phyloP scores from a whole-genome alignment of 2,888 invertebrate genomes.

The Pseudococcus longispinus region DNA sequence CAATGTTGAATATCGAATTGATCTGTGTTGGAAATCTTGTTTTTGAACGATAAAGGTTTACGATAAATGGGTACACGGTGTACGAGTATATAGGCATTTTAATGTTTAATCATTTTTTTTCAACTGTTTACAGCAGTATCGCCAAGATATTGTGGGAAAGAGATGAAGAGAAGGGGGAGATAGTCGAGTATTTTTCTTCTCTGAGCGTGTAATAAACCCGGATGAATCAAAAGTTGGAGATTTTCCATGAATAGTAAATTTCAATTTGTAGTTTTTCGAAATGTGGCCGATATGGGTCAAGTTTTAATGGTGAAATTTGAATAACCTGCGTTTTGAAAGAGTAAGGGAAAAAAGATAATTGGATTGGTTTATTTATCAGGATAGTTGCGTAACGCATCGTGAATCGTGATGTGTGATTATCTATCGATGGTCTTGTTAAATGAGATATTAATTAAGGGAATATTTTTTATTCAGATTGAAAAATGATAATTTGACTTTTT shows the following conservation, averaged over 20 bases:
- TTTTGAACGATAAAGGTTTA: neutral
- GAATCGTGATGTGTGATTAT: too few relatives aligned
- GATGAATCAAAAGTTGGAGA: neutral
- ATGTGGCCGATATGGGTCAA: neutral
- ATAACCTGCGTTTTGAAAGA: neutral
- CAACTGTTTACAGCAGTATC: neutral
- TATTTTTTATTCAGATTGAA: too few relatives aligned
- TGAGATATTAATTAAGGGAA: too few relatives aligned
- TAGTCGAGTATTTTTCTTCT: neutral
- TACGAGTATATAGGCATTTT: neutral
- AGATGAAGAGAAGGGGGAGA: neutral
- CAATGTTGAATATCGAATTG: neutral
- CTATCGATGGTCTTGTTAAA: too few relatives aligned
- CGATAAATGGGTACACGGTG: neutral
- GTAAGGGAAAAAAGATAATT: neutral
- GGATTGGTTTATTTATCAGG: neutral
- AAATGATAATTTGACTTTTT: too few relatives aligned
- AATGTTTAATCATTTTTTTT: neutral
- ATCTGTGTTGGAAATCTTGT: neutral
- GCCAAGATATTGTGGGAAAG: neutral
- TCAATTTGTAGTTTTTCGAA: neutral
- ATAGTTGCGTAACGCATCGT: neutral
- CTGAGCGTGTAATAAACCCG: neutral
- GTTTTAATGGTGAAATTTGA: neutral
- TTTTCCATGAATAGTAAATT: neutral